Percentiles rank a stretch among this genome's conserved stretches.
Conservation (phyloP, 2,113 vertebrate species). For the Hiodon tergisus region DNA sequence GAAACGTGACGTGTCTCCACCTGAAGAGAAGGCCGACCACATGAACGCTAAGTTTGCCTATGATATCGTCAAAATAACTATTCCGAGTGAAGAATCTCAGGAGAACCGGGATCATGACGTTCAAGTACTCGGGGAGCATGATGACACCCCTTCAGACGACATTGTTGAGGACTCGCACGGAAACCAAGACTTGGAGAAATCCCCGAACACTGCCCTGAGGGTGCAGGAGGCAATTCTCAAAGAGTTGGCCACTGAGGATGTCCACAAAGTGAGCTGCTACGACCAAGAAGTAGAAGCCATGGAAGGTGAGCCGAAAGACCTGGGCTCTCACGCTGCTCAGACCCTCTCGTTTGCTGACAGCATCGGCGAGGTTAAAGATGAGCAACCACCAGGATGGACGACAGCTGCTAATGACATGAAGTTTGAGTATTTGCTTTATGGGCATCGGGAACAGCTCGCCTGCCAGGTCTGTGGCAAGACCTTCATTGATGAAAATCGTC, state of each 20-base stretch:
- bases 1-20: slow-evolving; percentile 84
- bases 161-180: slow-evolving; percentile 74
- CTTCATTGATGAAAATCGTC: slow-evolving; percentile 82
- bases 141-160: slow-evolving; percentile 75
- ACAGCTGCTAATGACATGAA: slow-evolving; percentile 91
- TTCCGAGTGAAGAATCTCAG: slow-evolving; percentile 67
- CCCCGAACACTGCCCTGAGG: slow-evolving; percentile 73
- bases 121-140: slow-evolving; percentile 91
- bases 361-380: slow-evolving; percentile 83
- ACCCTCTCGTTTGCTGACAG: slow-evolving; percentile 85
- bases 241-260: slow-evolving; percentile 91
- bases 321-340: slow-evolving; percentile 82
- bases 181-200: slow-evolving; percentile 78
- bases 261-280: slow-evolving; percentile 92
- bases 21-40: slow-evolving; percentile 73
- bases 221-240: slow-evolving; percentile 96
- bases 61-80: slow-evolving; percentile 71
- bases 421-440: slow-evolving; percentile 93
- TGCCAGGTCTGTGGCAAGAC: slow-evolving; percentile 85
- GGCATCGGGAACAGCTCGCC: slow-evolving; percentile 89
- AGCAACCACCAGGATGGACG: slow-evolving; percentile 76
- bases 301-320: slow-evolving; percentile 75
- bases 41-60: slow-evolving; percentile 71
- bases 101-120: slow-evolving; percentile 74
- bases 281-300: slow-evolving; percentile 95